Evolutionary conservation across 2,888 invertebrate genomes (phyloP).

Genomic region (Dolomedes plantarius): DNA sequence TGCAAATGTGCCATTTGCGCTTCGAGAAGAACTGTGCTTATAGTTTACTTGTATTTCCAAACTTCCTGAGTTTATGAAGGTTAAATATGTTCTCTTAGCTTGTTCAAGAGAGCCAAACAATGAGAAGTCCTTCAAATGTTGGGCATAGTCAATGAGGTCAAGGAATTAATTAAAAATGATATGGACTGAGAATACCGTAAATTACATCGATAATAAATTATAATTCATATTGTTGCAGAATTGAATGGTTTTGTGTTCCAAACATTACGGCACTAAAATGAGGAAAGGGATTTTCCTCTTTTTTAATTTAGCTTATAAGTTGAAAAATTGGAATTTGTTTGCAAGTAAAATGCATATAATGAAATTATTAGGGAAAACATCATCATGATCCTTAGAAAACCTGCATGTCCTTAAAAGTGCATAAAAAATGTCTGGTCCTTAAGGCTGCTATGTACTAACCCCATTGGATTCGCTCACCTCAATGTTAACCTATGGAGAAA

Average conservation of each 20-base stretch:
- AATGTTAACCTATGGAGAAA: too few relatives aligned
- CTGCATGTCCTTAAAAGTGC: too few relatives aligned
- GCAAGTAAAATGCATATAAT: too few relatives aligned
- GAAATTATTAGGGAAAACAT: too few relatives aligned
- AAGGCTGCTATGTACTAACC: too few relatives aligned
- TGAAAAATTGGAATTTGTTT: too few relatives aligned
- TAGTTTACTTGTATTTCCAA: neutral
- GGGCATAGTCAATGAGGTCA: slow-evolving; percentile 2
- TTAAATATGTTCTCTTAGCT: neutral
- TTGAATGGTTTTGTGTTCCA: neutral
- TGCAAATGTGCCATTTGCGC: too few relatives aligned
- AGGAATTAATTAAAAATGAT: neutral
- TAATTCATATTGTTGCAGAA: neutral
- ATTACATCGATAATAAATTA: neutral
- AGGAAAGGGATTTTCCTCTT: neutral
- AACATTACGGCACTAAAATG: neutral
- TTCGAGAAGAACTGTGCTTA: too few relatives aligned
- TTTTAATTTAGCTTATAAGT: too few relatives aligned
- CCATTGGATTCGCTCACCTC: too few relatives aligned
- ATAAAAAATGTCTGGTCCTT: too few relatives aligned
- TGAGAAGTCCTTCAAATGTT: neutral
- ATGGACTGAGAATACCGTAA: neutral
- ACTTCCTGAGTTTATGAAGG: neutral
- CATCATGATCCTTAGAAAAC: too few relatives aligned
- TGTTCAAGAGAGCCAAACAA: neutral